Evolutionary conservation across 2,797 vertebrate genomes (phyloP).

Genomic region (Hapalemur alaotrensis): DNA sequence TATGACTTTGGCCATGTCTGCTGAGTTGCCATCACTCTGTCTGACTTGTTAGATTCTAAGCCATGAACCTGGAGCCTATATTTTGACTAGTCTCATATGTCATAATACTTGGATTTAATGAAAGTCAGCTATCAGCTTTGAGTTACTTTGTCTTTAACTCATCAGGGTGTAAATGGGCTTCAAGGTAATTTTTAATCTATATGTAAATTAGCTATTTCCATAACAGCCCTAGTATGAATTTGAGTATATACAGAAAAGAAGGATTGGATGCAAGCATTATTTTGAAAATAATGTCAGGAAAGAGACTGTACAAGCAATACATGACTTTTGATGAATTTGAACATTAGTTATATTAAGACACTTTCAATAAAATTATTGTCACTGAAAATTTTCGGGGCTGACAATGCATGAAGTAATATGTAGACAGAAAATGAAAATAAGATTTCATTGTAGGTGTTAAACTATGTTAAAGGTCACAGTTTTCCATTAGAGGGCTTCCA

Average conservation of each 20-base stretch:
- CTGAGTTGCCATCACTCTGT: background rate
- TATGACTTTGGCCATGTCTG: background rate
- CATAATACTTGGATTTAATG: conserved; percentile 55
- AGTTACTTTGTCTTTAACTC: conserved; percentile 79
- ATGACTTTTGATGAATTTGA: conserved; percentile 68
- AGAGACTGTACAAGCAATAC: conserved; percentile 66
- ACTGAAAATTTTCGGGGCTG: conserved; percentile 62
- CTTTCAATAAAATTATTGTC: conserved; percentile 73
- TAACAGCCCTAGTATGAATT: conserved; percentile 74
- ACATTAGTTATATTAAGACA: conserved; percentile 74
- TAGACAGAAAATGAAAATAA: conserved; percentile 52
- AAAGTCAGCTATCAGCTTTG: conserved; percentile 59
- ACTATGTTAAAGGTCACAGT: conserved; percentile 33
- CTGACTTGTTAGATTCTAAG: conserved; percentile 13
- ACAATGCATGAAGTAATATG: conserved; percentile 57
- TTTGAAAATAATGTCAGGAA: conserved; percentile 79
- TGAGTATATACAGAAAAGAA: conserved; percentile 68
- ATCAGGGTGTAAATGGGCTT: conserved; percentile 80
- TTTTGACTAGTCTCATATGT: conserved; percentile 65
- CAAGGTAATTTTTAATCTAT: conserved; percentile 84
- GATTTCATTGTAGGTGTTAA: conserved; percentile 61
- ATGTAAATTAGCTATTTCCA: conserved; percentile 81
- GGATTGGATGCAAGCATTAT: conserved; percentile 63
- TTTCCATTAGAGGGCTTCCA: conserved; percentile 29
- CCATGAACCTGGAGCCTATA: background rate